A percentile compares a stretch with the other conserved stretches of the same genome.
Conservation (phyloP, 1,140 invertebrate genomes). For the Drosophila arawakana region DNA sequence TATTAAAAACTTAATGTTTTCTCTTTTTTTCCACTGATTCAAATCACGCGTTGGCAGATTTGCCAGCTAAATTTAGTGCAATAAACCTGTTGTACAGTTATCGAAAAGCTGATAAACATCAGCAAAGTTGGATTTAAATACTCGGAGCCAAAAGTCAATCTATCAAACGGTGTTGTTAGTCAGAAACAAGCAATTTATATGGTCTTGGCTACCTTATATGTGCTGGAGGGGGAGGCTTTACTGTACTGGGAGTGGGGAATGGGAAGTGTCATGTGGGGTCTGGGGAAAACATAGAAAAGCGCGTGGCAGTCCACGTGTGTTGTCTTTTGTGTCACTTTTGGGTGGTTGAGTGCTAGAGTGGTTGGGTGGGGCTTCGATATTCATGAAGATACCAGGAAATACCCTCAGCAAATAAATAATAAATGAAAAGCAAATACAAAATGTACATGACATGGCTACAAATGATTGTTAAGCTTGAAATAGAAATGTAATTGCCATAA, state of each 20-base stretch:
- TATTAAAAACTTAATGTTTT: not conserved
- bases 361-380: slow-evolving; percentile 17
- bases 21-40: not conserved
- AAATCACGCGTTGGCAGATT: no score
- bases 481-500: slow-evolving; percentile 12
- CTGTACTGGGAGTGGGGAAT: not conserved
- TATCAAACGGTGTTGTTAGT: not conserved
- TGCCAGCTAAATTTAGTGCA: no score
- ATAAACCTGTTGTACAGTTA: no score
- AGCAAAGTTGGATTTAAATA: no score
- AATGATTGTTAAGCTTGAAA: slow-evolving; percentile 7
- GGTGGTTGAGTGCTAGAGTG: not conserved
- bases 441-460: slow-evolving; percentile 19
- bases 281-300: not conserved
- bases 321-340: slow-evolving; percentile 40
- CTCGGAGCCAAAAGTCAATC: no score
- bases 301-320: slow-evolving; percentile 63
- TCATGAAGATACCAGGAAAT: slow-evolving; percentile 23
- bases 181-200: not conserved
- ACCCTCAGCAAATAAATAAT: slow-evolving; percentile 49
- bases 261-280: not conserved
- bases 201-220: not conserved
- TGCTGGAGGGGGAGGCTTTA: not conserved
- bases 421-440: slow-evolving; percentile 38
- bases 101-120: no score